Evolutionary conservation across 2,797 vertebrate species (phyloP), one percentile per base, ranked within the genome.

Genomic region (Acanthurus lineatus): DNA sequence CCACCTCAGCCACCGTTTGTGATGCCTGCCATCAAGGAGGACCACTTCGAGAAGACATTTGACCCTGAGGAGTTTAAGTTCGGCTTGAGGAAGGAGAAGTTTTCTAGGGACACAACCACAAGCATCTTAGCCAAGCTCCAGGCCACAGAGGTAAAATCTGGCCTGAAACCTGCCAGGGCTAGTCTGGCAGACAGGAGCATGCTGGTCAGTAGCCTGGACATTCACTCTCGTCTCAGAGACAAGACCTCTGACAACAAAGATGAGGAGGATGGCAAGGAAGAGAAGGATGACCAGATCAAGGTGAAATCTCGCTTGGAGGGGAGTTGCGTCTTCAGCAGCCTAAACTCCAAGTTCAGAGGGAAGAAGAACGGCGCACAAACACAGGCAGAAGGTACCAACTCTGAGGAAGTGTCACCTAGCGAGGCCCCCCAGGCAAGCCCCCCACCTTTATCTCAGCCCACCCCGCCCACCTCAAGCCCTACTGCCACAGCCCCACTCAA

Each of bases 21-120:
- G 11, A 94, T 99, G 96, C 97, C 98, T 5, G 96, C 97, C 1
- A 99, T 99, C 85, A 97, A 92, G 9, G 97, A 99, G 87, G 97
- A 96, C 87, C 95, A 92, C 68, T 93, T 96, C 4, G 97, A 99
- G 88, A 99, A 98, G 91, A 92, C 96, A 0, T 97, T 98, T 79
- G 97, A 99, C 84, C 96, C 96, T 1, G 95, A 92, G 0, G 81
- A 96, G 51, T 99, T 99, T 77, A 95, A 93, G 42, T 91, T 97
- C 72, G 98, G 98, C n/a, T 86, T 99, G 83, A 95, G 97, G 90
- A 92, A 96, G 92, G 88, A 96, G 85, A 88, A 88, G 32, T 90
- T 91, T 72, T 59, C 56, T 0, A 60, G 89, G 9, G 95, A 96
- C 28, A 66, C 92, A 10, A 73, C 92, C 19, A 91, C 95, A 0